Base-by-base conservation (phyloP, 64 coral and sea anemone genomes). In the Montipora efflorescens region DNA sequence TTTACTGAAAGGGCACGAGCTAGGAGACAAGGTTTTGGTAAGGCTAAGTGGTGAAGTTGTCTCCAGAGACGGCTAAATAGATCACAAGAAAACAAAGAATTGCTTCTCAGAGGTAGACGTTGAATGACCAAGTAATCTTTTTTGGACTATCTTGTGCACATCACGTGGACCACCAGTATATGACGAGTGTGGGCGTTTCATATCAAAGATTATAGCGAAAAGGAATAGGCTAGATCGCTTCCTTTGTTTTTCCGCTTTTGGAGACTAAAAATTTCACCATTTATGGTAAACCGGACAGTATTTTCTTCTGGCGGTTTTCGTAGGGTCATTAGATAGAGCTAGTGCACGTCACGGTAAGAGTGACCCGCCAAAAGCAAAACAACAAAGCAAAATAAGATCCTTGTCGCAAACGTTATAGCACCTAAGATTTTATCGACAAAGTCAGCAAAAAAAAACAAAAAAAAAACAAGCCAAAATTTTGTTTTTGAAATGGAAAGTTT, bases 221-320 rank as follows among this genome's bases (percentile, higher is more conserved):
- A 71, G 81, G 52, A 43, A 83, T 3, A 21, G 23, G 80, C 80
- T 62, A 61, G 80, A 7, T 20, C 59, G 5, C 55, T 84, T 84
- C 59, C 57, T 49, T 84, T 48, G 20, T 48, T 48, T 84, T 22
- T 25, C 19, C 66, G 43, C 8, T 72, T 66, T 52, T 44, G 66
- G 67, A 67, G 64, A 5, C 74, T 76, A 16, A 5, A 64, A 14
- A 7, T 15, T 47, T 78, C 18, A 46, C 76, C 76, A 50, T 78
- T 78, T 78, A 78, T 78, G 76, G 47, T 78, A 51, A 49, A 48
- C 45, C 15, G 45, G 47, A 4, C 45, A 48, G 1, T 36, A 36
- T 36, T 78, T 14, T 48, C 18, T 18, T n/a, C 46, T 6, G 4
- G 46, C 45, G 6, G 46, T 78, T 78, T 46, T 8, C 46, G 49